Base-by-base conservation (phyloP, 2,797 vertebrate genomes). In the Bryconaethiops microstoma region DNA sequence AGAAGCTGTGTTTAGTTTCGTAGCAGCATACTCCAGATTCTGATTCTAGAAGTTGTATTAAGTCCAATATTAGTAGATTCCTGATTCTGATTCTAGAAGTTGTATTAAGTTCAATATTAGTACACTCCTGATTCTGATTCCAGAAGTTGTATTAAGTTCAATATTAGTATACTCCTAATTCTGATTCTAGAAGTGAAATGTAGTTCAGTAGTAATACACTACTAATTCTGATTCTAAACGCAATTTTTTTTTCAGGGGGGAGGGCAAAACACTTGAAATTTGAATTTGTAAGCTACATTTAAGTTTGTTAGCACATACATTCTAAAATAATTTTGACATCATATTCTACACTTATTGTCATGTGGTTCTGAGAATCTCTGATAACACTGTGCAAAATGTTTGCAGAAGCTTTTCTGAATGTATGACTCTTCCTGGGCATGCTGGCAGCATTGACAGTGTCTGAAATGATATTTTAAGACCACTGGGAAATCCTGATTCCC, bases 371-470 rank as follows among this genome's bases (percentile, higher is more conserved):
- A n/a, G 55, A 48, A 69, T 19, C 13, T 76, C 9, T 45, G 29
- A 71, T 76, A 63, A 25, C 21, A 40, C 9, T 4, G 12, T 10
- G 39, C 83, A 12, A 12, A 40, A 68, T 62, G 79, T 82, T 78
- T 82, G 83, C 80, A 76, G 77, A 79, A 79, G 86, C 89, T 87
- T 90, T 90, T 83, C 90, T 88, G 79, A 82, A 88, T 86, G 83
- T 63, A 82, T 70, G 23, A 74, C 84, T 83, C 59, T 80, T 82
- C 77, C 83, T 73, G 88, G 83, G 73, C 86, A 81, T 25, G 52
- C 64, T 74, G 81, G 87, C 86, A 88, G 84, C 52, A 50, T 75
- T 83, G 55, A 67, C 71, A 64, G 65, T 73, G 19, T 69, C 52
- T 69, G 40, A 65, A 65, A 67, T 35, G 35, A 52, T 67, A 23